phyloP scores from a whole-genome alignment of 2,113 vertebrate genomes.

The Muscicapa adusta region DNA sequence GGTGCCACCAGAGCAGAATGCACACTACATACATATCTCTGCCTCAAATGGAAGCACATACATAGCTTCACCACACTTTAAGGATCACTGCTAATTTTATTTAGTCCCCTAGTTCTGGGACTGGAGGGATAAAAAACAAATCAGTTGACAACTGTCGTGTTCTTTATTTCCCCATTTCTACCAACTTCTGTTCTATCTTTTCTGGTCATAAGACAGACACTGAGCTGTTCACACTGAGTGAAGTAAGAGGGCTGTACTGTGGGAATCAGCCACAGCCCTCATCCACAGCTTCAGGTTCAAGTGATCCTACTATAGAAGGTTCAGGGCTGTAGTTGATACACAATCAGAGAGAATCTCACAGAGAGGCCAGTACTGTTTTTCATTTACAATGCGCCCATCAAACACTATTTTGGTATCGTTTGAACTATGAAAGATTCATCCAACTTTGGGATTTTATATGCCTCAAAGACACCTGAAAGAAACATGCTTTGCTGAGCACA shows the following conservation, averaged over 20 bases:
- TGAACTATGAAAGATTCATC: background rate
- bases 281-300: background rate
- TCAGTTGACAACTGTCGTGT: accelerated
- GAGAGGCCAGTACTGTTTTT: background rate
- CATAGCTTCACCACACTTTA: background rate
- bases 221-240: background rate
- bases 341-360: background rate
- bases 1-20: background rate
- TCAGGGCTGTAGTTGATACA: background rate
- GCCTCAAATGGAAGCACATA: background rate
- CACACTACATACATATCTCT: background rate
- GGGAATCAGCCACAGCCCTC: background rate
- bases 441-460: background rate
- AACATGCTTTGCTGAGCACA: background rate
- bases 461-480: background rate
- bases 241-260: background rate
- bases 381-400: background rate
- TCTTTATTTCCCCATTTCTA: background rate
- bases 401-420: background rate
- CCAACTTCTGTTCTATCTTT: background rate
- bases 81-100: background rate
- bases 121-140: background rate
- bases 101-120: background rate
- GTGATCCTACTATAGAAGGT: background rate
- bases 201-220: background rate